Percentiles rank a stretch among this genome's conserved stretches.
phyloP scores from a whole-genome alignment of 1,140 invertebrate species.

The Diachasma alloeum region DNA sequence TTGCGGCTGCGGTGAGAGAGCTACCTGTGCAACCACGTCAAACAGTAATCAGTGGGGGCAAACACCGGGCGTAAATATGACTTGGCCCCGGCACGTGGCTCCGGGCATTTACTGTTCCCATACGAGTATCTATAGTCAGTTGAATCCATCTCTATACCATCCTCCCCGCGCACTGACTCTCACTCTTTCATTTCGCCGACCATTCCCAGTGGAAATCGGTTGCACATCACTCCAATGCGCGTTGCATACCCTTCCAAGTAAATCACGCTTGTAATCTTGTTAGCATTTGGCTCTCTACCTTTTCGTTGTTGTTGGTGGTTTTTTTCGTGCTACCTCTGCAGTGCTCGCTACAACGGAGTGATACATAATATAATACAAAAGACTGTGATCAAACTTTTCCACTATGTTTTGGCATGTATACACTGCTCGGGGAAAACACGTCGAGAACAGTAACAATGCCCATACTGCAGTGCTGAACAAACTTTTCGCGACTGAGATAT shows the following conservation, averaged over 20 bases:
- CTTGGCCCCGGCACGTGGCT: conserved; percentile 17
- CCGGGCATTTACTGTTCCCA: background rate
- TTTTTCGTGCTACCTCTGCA: background rate
- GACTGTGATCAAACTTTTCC: background rate
- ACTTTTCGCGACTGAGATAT: background rate
- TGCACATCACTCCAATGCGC: background rate
- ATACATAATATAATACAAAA: conserved; percentile 1
- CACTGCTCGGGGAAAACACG: background rate
- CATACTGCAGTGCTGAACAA: background rate
- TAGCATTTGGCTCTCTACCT: background rate
- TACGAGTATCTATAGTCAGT: background rate
- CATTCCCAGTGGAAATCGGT: conserved; percentile 1
- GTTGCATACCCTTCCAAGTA: background rate
- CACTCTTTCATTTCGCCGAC: background rate
- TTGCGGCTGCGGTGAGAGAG: conserved; percentile 13
- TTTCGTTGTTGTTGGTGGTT: background rate
- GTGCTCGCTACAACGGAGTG: background rate
- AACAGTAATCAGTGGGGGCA: conserved; percentile 49
- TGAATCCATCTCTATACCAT: background rate
- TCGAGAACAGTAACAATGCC: background rate
- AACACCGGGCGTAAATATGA: conserved; percentile 48
- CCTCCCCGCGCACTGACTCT: background rate
- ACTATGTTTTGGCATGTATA: background rate
- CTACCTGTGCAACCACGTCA: conserved; percentile 36
- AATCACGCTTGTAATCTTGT: conserved; percentile 10